Evolutionary conservation across 2,113 vertebrate genomes (phyloP), one percentile per base, ranked within the genome.

Genomic region (Tylochromis polylepis): DNA sequence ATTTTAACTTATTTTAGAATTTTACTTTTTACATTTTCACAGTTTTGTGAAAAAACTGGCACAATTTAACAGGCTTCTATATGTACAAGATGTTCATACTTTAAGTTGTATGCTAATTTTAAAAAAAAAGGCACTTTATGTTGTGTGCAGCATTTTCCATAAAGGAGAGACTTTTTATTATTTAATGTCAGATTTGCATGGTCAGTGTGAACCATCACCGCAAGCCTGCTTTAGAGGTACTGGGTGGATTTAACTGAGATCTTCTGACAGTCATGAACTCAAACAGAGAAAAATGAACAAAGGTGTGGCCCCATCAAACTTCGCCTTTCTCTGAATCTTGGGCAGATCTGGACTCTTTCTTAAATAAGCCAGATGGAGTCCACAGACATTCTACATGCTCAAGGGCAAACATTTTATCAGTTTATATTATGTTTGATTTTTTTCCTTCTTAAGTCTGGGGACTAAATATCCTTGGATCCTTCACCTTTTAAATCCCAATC

Each of bases 401-500:
- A 88, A 85, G 67, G 80, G 27, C 46, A 80, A 77, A 82, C 8
- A 36, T n/a, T 62, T 41, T 31, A 60, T 53, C 53, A 38, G 31
- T 43, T 81, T 18, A 65, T 15, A 15, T 16, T 79, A 57, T 81
- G 46, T 79, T 22, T 14, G 22, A 83, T 72, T 27, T 4, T 20
- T 41, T 24, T 22, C 27, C 56, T 58, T 7, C 11, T 84, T 81
- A 70, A 62, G 4, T 49, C 6, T 36, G 6, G 34, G 18, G 72
- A 83, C n/a, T 6, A 51, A 46, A 53, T 22, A 83, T 53, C 86
- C 36, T 53, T 84, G 84, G 43, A 60, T 65, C 22, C 41, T 38
- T 79, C 77, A 86, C 31, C 49, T 84, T 80, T 86, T 56, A 70
- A 83, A 87, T 75, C 49, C 60, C 22, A 43, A 4, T 83, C 36